phyloP scores from a whole-genome alignment of 2,797 vertebrate genomes.

The Ctenopoma multispine region DNA sequence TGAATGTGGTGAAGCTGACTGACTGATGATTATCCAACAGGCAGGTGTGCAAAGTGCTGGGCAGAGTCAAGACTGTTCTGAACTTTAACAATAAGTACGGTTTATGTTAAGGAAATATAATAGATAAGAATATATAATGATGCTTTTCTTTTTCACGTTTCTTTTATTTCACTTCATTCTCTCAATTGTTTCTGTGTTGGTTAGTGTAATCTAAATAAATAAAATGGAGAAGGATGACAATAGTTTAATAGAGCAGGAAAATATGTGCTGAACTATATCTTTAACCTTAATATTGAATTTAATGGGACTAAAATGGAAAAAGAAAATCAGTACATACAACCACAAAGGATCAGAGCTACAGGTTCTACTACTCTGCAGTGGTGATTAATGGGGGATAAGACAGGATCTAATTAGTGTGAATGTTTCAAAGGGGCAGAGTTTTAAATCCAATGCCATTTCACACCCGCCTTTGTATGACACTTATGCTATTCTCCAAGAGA shows the following conservation, averaged over 20 bases:
- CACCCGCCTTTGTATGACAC: slow-evolving; percentile 65
- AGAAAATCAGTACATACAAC: no score
- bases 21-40: slow-evolving; percentile 14
- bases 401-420: slow-evolving; percentile 19
- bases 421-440: slow-evolving; percentile 29
- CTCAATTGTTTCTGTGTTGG: not conserved
- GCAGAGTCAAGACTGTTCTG: not conserved
- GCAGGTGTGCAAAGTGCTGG: slow-evolving; percentile 32
- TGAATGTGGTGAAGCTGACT: slow-evolving; percentile 36
- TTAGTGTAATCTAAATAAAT: not conserved
- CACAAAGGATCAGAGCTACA: no score
- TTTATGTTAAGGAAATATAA: slow-evolving; percentile 18
- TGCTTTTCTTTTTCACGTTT: not conserved
- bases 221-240: not conserved
- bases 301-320: not conserved
- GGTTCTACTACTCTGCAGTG: not conserved
- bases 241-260: not conserved
- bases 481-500: slow-evolving; percentile 56
- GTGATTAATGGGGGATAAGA: slow-evolving; percentile 22
- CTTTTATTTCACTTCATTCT: not conserved
- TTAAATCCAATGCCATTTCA: slow-evolving; percentile 52
- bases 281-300: not conserved
- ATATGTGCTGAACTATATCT: not conserved
- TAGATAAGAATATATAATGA: not conserved
- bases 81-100: slow-evolving; percentile 7